Evolutionary conservation across 2,797 vertebrate genomes (phyloP), one percentile per base, ranked within the genome.

Genomic region (Cynodonichthys magdalenae): DNA sequence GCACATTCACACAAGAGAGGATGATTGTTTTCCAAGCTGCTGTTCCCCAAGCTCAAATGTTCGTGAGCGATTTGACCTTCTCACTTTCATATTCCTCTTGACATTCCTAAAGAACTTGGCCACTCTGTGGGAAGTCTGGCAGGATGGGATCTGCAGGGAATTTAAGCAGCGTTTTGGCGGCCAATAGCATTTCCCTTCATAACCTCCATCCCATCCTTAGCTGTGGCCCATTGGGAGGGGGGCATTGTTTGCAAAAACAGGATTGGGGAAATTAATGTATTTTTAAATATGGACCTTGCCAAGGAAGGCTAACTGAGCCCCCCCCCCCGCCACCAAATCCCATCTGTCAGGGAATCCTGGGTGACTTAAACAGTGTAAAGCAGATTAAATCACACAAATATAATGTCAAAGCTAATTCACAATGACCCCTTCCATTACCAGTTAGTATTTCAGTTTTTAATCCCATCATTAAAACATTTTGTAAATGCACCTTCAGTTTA

Each of bases 81-180:
- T 81, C 76, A 75, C 87, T 87, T 91, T 85, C 84, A 87, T 90
- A 87, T 90, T 88, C 86, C 70, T 85, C 82, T 84, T 91, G 85
- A 92, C 93, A 93, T 93, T 93, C 90, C 91, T 81, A 74, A 90
- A 87, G 82, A 90, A 88, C 90, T 89, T 84, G 83, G 90, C 87
- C 85, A 84, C 90, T 91, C 89, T 68, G 89, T 92, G 90, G 91
- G 91, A 93, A 91, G 89, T 92, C 91, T 92, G 88, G 79, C 89
- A 89, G 74, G 71, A 81, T 74, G 84, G 74, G 80, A 87, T 84
- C 91, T 89, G 68, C 75, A 76, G 90, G 90, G 92, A 93, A 92
- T 91, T 89, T 79, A 84, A 89, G 81, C 79, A 69, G 80, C 67
- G 17, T 85, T 86, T 87, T 75, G 83, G 80, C 66, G 72, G 90